Percentiles rank a stretch among this genome's conserved stretches.
phyloP scores from a whole-genome alignment of 2,113 vertebrate genomes.

The Cavia porcellus region DNA sequence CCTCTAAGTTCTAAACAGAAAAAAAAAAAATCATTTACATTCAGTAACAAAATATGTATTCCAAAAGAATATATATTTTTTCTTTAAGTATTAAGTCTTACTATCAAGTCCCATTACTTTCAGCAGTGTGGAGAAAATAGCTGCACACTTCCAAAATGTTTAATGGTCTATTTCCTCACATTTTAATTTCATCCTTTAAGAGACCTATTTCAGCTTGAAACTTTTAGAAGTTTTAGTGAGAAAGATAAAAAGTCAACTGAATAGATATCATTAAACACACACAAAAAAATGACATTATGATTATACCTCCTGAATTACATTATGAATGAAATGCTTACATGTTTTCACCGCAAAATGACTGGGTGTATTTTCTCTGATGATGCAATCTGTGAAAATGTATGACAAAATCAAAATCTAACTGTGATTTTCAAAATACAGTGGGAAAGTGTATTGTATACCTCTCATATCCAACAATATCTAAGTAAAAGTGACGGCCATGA shows the following conservation, averaged over 20 bases:
- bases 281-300: constrained; percentile 89
- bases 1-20: background rate
- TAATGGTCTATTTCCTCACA: constrained; percentile 61
- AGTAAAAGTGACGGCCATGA: constrained; percentile 80
- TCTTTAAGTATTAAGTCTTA: constrained; percentile 1
- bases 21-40: constrained; percentile 46
- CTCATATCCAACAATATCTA: constrained; percentile 86
- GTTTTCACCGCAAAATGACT: constrained; percentile 92
- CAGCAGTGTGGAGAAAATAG: constrained; percentile 35
- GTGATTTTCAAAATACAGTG: constrained; percentile 88
- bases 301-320: constrained; percentile 91
- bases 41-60: constrained; percentile 6
- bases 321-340: constrained; percentile 91
- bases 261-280: constrained; percentile 83
- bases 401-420: constrained; percentile 92
- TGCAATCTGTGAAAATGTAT: constrained; percentile 92
- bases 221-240: constrained; percentile 69
- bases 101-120: constrained; percentile 46
- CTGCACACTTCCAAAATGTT: constrained; percentile 44
- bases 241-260: constrained; percentile 77
- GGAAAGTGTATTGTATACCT: constrained; percentile 87
- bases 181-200: constrained; percentile 67
- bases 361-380: constrained; percentile 92
- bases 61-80: background rate
- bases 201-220: constrained; percentile 68